These are phyloP conservation scores for Porites rus DNA, from an alignment of 92 coral and sea anemone genomes.

Conservation along the genomic window DNA sequence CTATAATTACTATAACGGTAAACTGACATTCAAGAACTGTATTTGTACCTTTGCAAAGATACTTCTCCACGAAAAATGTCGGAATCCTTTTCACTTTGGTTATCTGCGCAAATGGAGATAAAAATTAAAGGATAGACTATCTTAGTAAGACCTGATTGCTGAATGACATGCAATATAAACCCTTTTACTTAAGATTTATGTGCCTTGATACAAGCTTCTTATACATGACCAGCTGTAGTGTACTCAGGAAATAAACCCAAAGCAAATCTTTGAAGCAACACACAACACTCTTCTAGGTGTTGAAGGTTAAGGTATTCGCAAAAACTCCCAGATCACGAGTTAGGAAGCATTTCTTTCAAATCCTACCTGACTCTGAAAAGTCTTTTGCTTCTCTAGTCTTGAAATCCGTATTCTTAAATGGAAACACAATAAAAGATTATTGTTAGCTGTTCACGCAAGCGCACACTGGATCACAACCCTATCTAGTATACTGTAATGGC, in stretches of 20 bases:
- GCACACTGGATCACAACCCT: background rate
- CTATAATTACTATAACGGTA: background rate
- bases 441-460: background rate
- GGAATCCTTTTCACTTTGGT: slow-evolving; percentile 77
- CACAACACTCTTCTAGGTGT: too few species aligned
- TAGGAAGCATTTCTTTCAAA: too few species aligned
- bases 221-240: too few species aligned
- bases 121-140: background rate
- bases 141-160: background rate
- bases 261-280: too few species aligned
- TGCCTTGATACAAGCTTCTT: too few species aligned
- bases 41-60: slow-evolving; percentile 81
- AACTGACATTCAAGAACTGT: background rate
- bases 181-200: too few species aligned
- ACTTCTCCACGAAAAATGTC: slow-evolving; percentile 84
- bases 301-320: too few species aligned
- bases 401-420: slow-evolving; percentile 12
- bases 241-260: too few species aligned
- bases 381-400: slow-evolving; percentile 25
- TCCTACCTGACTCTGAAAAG: slow-evolving; percentile 29
- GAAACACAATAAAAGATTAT: background rate
- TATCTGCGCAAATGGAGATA: slow-evolving; percentile 57
- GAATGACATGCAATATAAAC: too few species aligned
- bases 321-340: too few species aligned
- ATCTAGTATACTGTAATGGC: background rate